Evolutionary conservation across 2,888 invertebrate species (phyloP).

Genomic region (Portevinia maculata): DNA sequence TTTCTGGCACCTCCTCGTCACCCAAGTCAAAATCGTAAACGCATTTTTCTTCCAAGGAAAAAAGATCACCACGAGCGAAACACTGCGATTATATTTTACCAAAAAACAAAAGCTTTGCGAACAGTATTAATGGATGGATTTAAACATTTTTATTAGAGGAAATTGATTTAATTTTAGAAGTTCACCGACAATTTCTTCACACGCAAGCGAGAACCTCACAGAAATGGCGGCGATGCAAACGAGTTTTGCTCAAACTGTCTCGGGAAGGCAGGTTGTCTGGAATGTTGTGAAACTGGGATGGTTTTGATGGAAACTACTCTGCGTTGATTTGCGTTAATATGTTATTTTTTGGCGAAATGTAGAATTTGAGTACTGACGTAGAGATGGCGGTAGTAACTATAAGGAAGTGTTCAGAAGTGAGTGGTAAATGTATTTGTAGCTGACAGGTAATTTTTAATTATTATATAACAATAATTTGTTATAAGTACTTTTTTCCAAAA

Average conservation of each 20-base stretch:
- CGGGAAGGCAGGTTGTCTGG: constrained; percentile 45
- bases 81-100: constrained; percentile 45
- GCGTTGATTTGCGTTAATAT: constrained; percentile 28
- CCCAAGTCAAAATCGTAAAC: constrained; percentile 67
- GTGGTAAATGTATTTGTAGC: no score
- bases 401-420: no score
- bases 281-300: constrained; percentile 29
- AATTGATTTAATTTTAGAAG: constrained; percentile 47
- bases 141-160: constrained; percentile 59
- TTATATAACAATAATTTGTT: no score
- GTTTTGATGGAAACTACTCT: no score
- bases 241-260: constrained; percentile 35
- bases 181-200: constrained; percentile 67
- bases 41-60: constrained; percentile 45
- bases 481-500: no score
- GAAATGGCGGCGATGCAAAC: constrained; percentile 71
- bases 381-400: no score
- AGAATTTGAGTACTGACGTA: no score
- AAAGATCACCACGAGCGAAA: constrained; percentile 30
- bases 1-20: constrained; percentile 40
- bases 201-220: constrained; percentile 67
- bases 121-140: constrained; percentile 45
- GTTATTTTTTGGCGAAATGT: not conserved
- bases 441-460: no score
- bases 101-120: constrained; percentile 39